These are phyloP conservation scores for Pteromalus puparum DNA, from an alignment of 1,140 invertebrate genomes.

Conservation along the genomic window DNA sequence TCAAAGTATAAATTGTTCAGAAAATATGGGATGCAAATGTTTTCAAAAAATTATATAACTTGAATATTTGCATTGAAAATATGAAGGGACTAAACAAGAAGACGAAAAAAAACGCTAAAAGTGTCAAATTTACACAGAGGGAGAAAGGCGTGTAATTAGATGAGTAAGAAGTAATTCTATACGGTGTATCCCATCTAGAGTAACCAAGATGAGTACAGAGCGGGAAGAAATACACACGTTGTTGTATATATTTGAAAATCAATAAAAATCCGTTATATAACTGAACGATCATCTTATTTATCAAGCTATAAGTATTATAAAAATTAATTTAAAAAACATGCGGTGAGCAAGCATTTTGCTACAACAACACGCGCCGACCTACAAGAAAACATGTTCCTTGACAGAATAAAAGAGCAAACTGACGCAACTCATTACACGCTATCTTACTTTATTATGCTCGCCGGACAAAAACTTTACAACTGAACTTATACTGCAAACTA, in stretches of 20 bases:
- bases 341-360: no score
- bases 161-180: slow-evolving; percentile 29
- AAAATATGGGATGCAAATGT: not conserved
- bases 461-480: slow-evolving; percentile 14
- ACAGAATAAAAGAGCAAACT: not conserved
- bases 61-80: no score
- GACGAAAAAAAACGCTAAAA: not conserved
- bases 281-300: not conserved
- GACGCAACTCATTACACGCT: not conserved
- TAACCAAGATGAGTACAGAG: not conserved
- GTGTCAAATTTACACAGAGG: not conserved
- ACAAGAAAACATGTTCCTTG: not conserved
- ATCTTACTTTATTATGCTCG: slow-evolving; percentile 14
- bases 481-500: slow-evolving; percentile 13
- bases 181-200: slow-evolving; percentile 2
- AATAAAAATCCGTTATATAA: not conserved
- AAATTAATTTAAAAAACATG: no score
- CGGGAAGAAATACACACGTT: not conserved
- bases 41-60: not conserved
- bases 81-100: not conserved
- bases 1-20: not conserved
- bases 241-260: not conserved
- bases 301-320: not conserved
- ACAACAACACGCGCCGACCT: no score
- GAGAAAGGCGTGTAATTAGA: slow-evolving; percentile 21